A percentile compares a stretch with the other conserved stretches of the same genome.
Evolutionary conservation across 2,888 invertebrate genomes (phyloP).

Genomic region (Orthonevra nobilis): DNA sequence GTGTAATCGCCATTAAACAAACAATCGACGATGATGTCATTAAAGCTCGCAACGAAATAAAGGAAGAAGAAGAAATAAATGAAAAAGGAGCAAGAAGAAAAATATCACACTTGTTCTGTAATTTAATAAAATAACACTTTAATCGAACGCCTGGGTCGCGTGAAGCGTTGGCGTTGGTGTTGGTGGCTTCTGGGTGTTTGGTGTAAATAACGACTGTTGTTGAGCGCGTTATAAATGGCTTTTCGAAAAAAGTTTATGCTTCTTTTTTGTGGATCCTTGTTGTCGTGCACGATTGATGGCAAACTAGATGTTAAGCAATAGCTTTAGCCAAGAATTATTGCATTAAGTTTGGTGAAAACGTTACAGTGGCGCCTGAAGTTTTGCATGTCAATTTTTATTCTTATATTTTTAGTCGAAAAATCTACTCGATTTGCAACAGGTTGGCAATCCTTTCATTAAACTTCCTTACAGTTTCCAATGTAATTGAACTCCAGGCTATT

Average conservation of each 20-base stretch:
- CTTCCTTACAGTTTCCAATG: too few relatives aligned
- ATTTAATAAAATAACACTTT: constrained; percentile 37
- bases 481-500: too few relatives aligned
- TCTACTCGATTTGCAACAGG: too few relatives aligned
- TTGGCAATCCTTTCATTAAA: too few relatives aligned
- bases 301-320: constrained; percentile 1
- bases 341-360: neutral
- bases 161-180: too few relatives aligned
- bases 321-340: neutral
- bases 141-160: constrained; percentile 23
- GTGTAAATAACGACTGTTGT: neutral
- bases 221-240: neutral
- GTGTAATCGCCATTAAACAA: constrained; percentile 40
- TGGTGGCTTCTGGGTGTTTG: neutral
- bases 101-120: constrained; percentile 25
- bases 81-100: neutral
- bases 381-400: too few relatives aligned
- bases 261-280: neutral
- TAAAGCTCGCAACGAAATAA: neutral
- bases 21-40: constrained; percentile 49
- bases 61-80: neutral
- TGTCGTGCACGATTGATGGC: neutral
- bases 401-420: too few relatives aligned
- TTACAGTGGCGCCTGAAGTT: constrained; percentile 7
- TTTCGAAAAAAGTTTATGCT: neutral